Evolutionary conservation across 2,113 vertebrate species (phyloP), one percentile per base, ranked within the genome.

Genomic region (Trochalopteron elliotii): DNA sequence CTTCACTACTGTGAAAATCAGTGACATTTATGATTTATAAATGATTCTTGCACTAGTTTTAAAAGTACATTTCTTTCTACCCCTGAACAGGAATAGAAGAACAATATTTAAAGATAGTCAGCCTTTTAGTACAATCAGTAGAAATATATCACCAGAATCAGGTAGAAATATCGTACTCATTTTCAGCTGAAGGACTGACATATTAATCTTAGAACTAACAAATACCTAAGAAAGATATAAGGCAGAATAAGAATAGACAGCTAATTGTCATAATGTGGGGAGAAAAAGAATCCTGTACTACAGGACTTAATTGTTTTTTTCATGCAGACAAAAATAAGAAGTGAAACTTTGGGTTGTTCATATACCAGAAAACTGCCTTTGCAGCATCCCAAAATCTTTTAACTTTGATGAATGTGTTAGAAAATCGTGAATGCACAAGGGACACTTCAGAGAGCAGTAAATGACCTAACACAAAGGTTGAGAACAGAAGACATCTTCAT

Each of bases 401-500:
- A 59, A 70, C 63, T 89, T 68, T 82, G 69, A 78, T 52, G 5
- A 91, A 82, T 56, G 24, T 25, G n/a, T 84, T 71, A 47, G 47
- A 96, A 95, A 87, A 89, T 75, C 64, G 40, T 44, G 28, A 94
- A 96, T 84, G n/a, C 89, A 82, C 94, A 71, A 61, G 86, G 74
- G 93, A 94, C 72, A 60, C 30, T 92, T 92, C 37, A 49, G 72
- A 94, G 83, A 83, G 69, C 80, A 75, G 65, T 57, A 78, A 94
- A 78, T 64, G 83, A 96, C 72, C 93, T 93, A 87, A 93, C 40
- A 53, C 44, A 69, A 95, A 76, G 64, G 55, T 44, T 75, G 70
- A 95, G 80, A 96, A 95, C 81, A 94, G 81, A 97, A 82, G 87
- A 94, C 64, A 95, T 91, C 94, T 95, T 97, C 91, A 92, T 95